Conservation (phyloP, 2,113 vertebrate species). For the Neogobius melanostomus region DNA sequence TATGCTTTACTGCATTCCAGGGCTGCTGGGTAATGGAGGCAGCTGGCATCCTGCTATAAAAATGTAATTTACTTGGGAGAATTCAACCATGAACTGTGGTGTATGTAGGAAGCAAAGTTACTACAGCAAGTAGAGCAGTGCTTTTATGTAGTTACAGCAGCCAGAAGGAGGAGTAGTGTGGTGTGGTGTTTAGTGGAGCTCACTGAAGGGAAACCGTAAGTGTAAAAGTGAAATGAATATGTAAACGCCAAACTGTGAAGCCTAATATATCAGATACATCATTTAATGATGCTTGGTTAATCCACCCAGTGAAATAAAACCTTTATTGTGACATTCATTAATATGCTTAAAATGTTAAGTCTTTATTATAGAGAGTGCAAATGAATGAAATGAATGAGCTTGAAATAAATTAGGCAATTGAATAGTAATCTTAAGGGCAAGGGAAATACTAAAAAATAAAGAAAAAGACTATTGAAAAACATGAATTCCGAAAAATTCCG, state of each 20-base stretch:
- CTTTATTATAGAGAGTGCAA: too few species aligned
- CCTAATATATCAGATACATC: too few species aligned
- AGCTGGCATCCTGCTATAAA: conserved; percentile 61
- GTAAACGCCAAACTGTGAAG: background rate
- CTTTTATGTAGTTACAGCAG: background rate
- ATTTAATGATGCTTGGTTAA: too few species aligned
- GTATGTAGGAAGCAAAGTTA: conserved; percentile 26
- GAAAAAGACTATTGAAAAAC: too few species aligned
- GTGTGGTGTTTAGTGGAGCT: conserved; percentile 21
- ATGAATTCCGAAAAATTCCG: too few species aligned
- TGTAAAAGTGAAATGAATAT: conserved; percentile 2
- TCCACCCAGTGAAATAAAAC: too few species aligned
- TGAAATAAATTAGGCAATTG: too few species aligned
- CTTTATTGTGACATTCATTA: too few species aligned
- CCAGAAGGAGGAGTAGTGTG: background rate
- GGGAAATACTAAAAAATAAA: too few species aligned
- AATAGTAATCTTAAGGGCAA: too few species aligned
- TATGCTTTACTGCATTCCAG: conserved; percentile 55
- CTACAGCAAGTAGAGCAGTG: conserved; percentile 15
- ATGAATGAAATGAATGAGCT: too few species aligned
- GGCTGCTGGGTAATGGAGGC: conserved; percentile 52
- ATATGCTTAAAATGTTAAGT: too few species aligned
- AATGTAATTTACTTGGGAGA: conserved; percentile 46
- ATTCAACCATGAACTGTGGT: conserved; percentile 18
- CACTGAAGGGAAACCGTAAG: conserved; percentile 3